A percentile compares a stretch with the other conserved stretches of the same genome.
phyloP scores from a whole-genome alignment of 2,113 vertebrate species.

The Speoplatyrhinus poulsoni region DNA sequence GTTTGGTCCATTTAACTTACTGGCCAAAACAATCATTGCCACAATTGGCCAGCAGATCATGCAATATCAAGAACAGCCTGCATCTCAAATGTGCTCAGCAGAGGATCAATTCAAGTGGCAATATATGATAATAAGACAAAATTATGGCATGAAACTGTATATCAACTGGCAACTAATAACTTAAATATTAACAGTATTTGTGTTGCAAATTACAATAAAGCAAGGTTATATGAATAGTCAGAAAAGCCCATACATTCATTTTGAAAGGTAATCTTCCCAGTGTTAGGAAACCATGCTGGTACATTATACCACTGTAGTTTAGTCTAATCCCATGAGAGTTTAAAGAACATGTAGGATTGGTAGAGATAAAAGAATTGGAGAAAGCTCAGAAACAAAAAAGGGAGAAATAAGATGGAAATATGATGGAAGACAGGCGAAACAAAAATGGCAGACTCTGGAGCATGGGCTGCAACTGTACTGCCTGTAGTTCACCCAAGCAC shows the following conservation, averaged over 20 bases:
- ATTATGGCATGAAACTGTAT: neutral
- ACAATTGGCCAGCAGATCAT: neutral
- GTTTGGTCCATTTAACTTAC: neutral
- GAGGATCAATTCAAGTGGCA: neutral
- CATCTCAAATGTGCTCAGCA: neutral
- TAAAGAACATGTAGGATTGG: neutral
- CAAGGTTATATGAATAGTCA: too few relatives aligned
- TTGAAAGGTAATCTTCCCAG: conserved; percentile 5
- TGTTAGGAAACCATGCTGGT: conserved; percentile 22
- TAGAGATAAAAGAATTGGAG: conserved; percentile 23
- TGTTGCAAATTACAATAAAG: too few relatives aligned
- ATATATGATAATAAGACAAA: neutral
- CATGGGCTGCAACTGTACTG: conserved; percentile 70
- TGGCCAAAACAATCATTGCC: neutral
- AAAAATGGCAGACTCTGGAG: conserved; percentile 34
- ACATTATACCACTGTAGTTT: neutral
- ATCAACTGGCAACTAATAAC: neutral
- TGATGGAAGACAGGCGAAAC: conserved; percentile 18
- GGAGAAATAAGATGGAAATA: conserved; percentile 9
- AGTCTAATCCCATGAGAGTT: conserved; percentile 16
- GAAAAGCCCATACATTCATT: neutral
- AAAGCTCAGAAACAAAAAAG: conserved; percentile 7
- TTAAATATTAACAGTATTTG: neutral
- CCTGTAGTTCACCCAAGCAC: conserved; percentile 63
- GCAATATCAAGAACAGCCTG: neutral